Base-by-base conservation (phyloP, 2,113 vertebrate genomes). In the Plestiodon gilberti region DNA sequence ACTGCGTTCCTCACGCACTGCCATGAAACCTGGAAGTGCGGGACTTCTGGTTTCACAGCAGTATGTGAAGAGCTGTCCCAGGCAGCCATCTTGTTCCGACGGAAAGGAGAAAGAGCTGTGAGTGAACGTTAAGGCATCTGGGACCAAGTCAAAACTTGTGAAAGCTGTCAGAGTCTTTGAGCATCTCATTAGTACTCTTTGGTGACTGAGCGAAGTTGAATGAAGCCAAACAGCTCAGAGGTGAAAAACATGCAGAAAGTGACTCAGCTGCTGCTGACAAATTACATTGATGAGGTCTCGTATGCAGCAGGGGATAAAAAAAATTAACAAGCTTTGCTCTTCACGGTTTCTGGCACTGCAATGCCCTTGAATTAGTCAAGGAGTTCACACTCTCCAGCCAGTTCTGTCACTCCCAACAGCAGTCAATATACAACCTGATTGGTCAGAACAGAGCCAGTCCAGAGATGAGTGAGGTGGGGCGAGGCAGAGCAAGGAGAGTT, bases 181-280 rank as follows among this genome's bases (percentile, higher is more conserved):
- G 35, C 22, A 40, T 38, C 65, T 28, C 62, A 57, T 57, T 91
- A 81, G 22, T 35, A 78, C 86, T 10, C 9, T 82, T 25, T 89
- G 64, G 64, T 78, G 88, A 84, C 0, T 64, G 30, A 89, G 87
- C 33, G 64, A 83, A 71, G 76, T 30, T 55, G 84, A 90, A 88
- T 13, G 11, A 64, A 81, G 81, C 85, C 83, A 89, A 85, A 35
- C 62, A 90, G 28, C 74, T 90, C 74, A 83, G 25, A n/a, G 4
- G 11, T 52, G 10, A 18, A 22, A 67, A 73, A 87, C 75, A 6
- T 33, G 83, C 69, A 70, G 90, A 92, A 89, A 91, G 79, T 74
- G 62, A 70, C 77, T 88, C 7, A 86, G 14, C 52, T 76, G 75
- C 52, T 76, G 75, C 43, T 43, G 88, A 43, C 87, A 78, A 91